Evolutionary conservation across 2,797 vertebrate species (phyloP).

Genomic region (Channa striata): DNA sequence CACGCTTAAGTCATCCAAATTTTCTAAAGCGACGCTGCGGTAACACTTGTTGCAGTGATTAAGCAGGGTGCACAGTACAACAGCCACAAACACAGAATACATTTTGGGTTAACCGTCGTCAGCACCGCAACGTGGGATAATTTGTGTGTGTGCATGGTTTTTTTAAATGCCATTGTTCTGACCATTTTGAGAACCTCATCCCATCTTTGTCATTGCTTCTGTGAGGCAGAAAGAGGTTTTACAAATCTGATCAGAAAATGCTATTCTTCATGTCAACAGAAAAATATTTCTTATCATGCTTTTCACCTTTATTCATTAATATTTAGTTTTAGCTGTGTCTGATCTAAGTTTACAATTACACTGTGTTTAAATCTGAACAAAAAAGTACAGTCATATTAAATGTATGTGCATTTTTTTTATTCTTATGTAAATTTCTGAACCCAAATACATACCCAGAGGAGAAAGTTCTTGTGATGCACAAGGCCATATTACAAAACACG

Average conservation of each 20-base stretch:
- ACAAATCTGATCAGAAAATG: background rate
- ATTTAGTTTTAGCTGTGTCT: background rate
- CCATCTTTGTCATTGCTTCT: background rate
- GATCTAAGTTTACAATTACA: background rate
- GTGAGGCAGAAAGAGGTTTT: background rate
- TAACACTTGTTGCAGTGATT: conserved; percentile 1
- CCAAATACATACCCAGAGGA: conserved; percentile 1
- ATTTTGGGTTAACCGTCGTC: background rate
- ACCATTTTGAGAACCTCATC: no score
- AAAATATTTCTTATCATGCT: background rate
- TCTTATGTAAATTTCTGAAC: conserved; percentile 4
- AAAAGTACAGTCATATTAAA: background rate
- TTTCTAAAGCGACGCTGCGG: background rate
- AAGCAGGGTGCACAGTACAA: no score
- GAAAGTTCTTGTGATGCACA: conserved; percentile 13
- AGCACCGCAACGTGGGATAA: background rate
- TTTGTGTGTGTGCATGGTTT: no score
- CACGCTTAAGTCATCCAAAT: background rate
- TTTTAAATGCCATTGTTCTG: no score
- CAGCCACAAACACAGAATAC: background rate
- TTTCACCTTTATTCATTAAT: background rate
- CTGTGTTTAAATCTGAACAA: no score
- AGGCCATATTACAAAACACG: conserved; percentile 21
- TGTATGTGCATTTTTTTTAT: background rate
- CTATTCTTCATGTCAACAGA: background rate